Base-by-base conservation (phyloP, 2,888 invertebrate species). In the Diarsia dahlii region DNA sequence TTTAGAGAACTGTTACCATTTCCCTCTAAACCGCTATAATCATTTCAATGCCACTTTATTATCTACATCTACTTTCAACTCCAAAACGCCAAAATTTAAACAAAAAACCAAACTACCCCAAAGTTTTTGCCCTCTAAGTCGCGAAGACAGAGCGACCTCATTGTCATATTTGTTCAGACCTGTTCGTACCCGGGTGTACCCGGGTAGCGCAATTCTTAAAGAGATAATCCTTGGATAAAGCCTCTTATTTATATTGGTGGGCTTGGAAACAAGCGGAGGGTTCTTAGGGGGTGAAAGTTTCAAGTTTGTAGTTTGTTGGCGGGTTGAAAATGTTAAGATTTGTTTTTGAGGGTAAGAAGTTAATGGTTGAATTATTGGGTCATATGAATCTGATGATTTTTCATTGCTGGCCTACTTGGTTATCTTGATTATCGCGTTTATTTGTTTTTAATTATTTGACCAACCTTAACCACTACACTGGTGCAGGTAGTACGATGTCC, bases 221-320 rank as follows among this genome's bases (percentile, higher is more conserved):
- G 90, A 94, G 93, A 95, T 95, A 95, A 95, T 95, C 95, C 95
- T 67, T 74, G 89, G 91, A 93, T 92, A 92, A 94, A 93, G 92
- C 91, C 89, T 86, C 92, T 93, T 95, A 94, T 95, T 94, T 95
- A 93, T 93, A 91, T 91, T 89, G 91, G 88, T 63, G 88, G 90
- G 95, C 93, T 89, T 88, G 45, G 72, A 87, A 85, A 87, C 60
- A 9, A 76, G 90, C 87, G 89, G 67, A 23, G 45, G 73, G 67
- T 56, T 70, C n/a, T n/a, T n/a, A n/a, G n/a, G n/a, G n/a, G 60
- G 52, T 23, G 3, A 15, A 70, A 62, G 67, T 71, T 71, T 64
- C 8, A 18, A 76, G 67, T 58, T 28, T 10, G 5, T 50, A 46
- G 63, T 75, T 75, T 56, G 45, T 13, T 39, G 46, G 60, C 18